These are phyloP conservation scores for Thunnus maccoyii DNA, from an alignment of 2,113 vertebrate species.

Conservation along the genomic window DNA sequence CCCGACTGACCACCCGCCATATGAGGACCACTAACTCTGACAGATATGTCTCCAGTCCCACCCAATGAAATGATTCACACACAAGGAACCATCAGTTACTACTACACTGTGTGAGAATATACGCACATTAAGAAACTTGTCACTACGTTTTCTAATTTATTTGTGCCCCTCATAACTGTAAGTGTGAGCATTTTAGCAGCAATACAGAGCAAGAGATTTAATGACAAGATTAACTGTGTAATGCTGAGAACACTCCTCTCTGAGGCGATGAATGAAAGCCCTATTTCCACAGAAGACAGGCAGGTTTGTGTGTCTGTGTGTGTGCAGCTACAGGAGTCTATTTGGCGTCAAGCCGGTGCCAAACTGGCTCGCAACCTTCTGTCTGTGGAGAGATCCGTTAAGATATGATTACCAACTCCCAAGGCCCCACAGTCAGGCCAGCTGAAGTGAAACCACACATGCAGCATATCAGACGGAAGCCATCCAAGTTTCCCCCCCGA, in stretches of 20 bases:
- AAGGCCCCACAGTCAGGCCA: slow-evolving; percentile 40
- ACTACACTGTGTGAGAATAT: neutral
- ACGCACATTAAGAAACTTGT: neutral
- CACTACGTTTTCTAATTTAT: neutral
- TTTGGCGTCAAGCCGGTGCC: slow-evolving; percentile 53
- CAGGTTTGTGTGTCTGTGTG: slow-evolving; percentile 49
- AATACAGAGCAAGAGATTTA: slow-evolving; percentile 34
- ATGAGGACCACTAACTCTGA: slow-evolving; percentile 5
- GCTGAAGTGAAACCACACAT: slow-evolving; percentile 65
- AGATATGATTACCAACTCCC: slow-evolving; percentile 66
- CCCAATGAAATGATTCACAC: slow-evolving; percentile 21
- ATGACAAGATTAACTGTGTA: slow-evolving; percentile 58
- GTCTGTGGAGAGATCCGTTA: slow-evolving; percentile 68
- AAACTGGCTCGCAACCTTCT: slow-evolving; percentile 65
- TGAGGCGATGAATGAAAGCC: slow-evolving; percentile 67
- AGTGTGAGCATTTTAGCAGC: slow-evolving; percentile 5
- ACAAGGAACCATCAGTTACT: neutral
- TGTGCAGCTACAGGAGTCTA: slow-evolving; percentile 42
- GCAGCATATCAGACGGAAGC: slow-evolving; percentile 38
- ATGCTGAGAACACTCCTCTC: slow-evolving; percentile 41
- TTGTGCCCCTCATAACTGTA: neutral
- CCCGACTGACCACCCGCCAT: slow-evolving; percentile 41
- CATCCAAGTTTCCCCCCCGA: slow-evolving; percentile 43
- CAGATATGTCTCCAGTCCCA: slow-evolving; percentile 39
- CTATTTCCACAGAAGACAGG: slow-evolving; percentile 55